Conservation (phyloP, 2,797 vertebrate genomes). For the Hipposideros larvatus region DNA sequence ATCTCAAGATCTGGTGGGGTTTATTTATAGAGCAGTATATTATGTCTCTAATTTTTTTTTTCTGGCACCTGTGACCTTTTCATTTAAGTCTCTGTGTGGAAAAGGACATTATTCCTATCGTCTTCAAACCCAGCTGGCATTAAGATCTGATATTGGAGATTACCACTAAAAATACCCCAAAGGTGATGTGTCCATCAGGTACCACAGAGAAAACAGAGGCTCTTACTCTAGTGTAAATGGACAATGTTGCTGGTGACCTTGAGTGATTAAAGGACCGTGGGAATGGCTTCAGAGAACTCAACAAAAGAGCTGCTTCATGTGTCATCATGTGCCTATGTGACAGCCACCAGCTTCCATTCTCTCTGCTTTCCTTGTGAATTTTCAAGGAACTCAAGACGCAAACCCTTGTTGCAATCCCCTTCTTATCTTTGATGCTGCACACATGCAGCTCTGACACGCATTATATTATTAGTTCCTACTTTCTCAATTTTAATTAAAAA, state of each 20-base stretch:
- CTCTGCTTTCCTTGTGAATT: constrained; percentile 67
- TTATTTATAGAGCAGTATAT: neutral
- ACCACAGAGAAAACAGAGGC: neutral
- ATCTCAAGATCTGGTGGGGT: neutral
- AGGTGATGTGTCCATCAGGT: neutral
- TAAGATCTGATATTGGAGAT: constrained; percentile 7
- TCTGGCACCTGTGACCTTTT: neutral
- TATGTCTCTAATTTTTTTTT: neutral
- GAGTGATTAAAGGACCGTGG: neutral
- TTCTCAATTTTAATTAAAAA: constrained; percentile 83
- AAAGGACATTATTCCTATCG: neutral
- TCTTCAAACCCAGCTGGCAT: neutral
- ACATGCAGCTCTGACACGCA: constrained; percentile 73
- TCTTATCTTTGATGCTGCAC: constrained; percentile 82
- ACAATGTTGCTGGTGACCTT: neutral
- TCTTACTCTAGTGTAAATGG: neutral
- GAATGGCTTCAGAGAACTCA: constrained; percentile 18
- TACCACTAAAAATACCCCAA: neutral
- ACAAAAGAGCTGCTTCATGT: neutral
- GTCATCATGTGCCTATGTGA: neutral
- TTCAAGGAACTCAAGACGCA: constrained; percentile 68
- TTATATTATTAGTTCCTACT: constrained; percentile 80
- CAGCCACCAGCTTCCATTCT: constrained; percentile 36
- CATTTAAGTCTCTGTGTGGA: constrained; percentile 42
- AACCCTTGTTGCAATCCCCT: constrained; percentile 58